Evolutionary conservation across 2,888 invertebrate genomes (phyloP).

Genomic region (Drosophila pullipes): DNA sequence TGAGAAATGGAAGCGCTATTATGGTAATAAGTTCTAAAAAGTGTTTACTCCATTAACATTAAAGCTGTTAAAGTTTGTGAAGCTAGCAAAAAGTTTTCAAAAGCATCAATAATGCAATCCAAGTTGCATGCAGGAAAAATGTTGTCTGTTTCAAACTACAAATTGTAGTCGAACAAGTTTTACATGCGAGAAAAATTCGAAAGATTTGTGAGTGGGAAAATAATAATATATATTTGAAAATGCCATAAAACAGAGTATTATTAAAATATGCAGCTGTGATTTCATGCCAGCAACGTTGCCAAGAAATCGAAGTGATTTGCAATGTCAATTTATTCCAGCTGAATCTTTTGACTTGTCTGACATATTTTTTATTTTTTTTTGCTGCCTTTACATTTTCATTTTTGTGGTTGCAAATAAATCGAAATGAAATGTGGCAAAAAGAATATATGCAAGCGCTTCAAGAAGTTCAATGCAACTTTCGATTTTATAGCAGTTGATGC

Average conservation of each 20-base stretch:
- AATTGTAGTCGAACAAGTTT: background rate
- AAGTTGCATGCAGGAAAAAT: background rate
- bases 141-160: background rate
- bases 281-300: background rate
- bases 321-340: background rate
- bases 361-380: no score
- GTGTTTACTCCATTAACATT: background rate
- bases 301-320: background rate
- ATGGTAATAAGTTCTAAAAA: background rate
- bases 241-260: background rate
- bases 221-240: background rate
- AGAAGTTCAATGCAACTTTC: conserved; percentile 57
- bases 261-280: conserved; percentile 3
- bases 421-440: conserved; percentile 23
- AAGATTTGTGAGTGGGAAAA: background rate
- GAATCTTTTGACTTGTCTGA: background rate
- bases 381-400: conserved; percentile 10
- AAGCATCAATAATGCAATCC: background rate
- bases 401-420: conserved; percentile 22
- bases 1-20: background rate
- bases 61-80: background rate
- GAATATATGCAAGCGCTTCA: background rate
- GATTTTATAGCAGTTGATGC: conserved; percentile 48
- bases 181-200: background rate
- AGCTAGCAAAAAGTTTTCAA: background rate